Conservation (phyloP, 2,797 vertebrate genomes). For the Phylloscopus collybita region DNA sequence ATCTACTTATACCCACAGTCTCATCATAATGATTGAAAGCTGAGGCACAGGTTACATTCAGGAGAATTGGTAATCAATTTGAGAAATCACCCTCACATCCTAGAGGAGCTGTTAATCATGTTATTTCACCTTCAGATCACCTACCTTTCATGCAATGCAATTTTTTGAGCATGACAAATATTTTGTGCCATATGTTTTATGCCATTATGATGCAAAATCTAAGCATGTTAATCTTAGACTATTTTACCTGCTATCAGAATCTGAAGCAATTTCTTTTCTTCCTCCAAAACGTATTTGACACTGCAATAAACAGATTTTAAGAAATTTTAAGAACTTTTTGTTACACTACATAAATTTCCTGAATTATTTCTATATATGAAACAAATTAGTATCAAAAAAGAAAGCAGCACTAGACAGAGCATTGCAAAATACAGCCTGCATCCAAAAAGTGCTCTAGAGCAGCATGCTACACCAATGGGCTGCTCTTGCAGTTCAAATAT, state of each 20-base stretch:
- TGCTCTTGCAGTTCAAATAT: neutral
- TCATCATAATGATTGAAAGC: neutral
- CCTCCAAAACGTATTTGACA: slow-evolving; percentile 99
- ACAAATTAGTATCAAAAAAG: neutral
- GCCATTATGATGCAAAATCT: neutral
- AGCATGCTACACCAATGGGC: neutral
- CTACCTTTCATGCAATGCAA: neutral
- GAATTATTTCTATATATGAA: neutral
- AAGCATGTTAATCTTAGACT: neutral
- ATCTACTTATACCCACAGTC: neutral
- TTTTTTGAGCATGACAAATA: neutral
- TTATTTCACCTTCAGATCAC: neutral
- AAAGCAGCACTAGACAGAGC: neutral
- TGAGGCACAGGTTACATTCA: neutral
- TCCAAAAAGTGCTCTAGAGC: neutral
- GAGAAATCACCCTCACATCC: neutral
- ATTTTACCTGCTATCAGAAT: slow-evolving; percentile 95
- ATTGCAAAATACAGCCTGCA: neutral
- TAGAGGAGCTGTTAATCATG: neutral
- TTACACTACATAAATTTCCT: neutral
- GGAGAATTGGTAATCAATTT: neutral
- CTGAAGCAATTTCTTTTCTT: slow-evolving; percentile 97
- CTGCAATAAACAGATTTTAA: slow-evolving; percentile 75
- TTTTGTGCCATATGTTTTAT: neutral
- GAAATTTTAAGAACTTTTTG: neutral